These are phyloP conservation scores for Asarcornis scutulata DNA, from an alignment of 2,113 vertebrate genomes.

Conservation along the genomic window DNA sequence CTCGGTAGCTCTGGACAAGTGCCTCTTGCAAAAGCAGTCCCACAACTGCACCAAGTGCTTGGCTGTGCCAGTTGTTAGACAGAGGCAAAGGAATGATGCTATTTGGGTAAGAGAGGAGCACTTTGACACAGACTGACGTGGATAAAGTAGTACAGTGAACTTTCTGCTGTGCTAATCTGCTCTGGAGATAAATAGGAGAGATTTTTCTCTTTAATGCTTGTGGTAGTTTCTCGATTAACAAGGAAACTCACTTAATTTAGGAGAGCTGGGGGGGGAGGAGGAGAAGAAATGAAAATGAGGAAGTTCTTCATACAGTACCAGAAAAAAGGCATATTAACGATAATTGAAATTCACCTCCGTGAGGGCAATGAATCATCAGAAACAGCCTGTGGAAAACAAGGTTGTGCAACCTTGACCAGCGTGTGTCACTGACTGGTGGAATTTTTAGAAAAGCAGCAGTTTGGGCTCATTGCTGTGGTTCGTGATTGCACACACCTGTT, in stretches of 20 bases:
- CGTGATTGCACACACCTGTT: conserved; percentile 90
- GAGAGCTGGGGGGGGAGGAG: background rate
- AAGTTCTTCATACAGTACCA: conserved; percentile 74
- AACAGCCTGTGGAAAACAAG: conserved; percentile 84
- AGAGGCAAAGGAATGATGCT: background rate
- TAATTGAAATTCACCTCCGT: conserved; percentile 82
- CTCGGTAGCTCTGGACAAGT: background rate
- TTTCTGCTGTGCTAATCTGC: background rate
- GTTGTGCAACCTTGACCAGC: conserved; percentile 86
- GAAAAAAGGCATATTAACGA: conserved; percentile 73
- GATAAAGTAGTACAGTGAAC: background rate
- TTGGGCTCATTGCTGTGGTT: conserved; percentile 83
- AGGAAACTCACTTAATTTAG: background rate
- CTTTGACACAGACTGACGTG: background rate
- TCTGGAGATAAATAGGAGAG: background rate
- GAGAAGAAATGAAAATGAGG: conserved; percentile 73
- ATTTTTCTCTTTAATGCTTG: background rate
- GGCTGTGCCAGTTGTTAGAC: background rate
- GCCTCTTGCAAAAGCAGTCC: background rate
- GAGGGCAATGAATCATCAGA: conserved; percentile 85
- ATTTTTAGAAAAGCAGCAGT: conserved; percentile 88
- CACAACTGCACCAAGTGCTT: background rate
- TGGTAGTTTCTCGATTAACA: background rate
- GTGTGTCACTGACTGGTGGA: conserved; percentile 81
- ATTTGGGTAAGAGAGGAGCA: background rate